Base-by-base conservation (phyloP, 92 coral and sea anemone genomes). In the Zoanthus sociatus region DNA sequence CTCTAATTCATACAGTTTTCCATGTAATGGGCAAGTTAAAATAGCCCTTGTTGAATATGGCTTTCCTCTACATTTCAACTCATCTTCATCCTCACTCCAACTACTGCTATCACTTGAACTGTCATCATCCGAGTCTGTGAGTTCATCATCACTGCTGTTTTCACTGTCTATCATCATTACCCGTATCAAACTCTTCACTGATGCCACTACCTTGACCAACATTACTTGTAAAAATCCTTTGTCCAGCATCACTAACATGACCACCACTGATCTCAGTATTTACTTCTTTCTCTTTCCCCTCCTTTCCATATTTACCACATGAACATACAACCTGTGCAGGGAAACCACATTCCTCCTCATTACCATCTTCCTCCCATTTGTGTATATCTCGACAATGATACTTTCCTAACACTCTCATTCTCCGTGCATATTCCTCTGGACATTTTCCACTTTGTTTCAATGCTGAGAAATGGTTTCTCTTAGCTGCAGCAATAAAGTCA, bases 371-470 rank as follows among this genome's bases (percentile, higher is more conserved):
- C 3, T 58, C 84, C 93, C 91, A 88, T 37, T 20, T 56, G 61
- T 91, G 93, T 10, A 87, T 78, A 71, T 83, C 81, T n/a, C 83
- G 16, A 1, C 64, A 51, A 56, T 91, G 93, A 56, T 91, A 88
- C 45, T 87, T 66, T 8, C 77, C 70, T 9, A 84, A 68, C 2
- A 55, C 89, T 10, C 85, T 66, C 74, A 84, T 68, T 18, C 82
- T 55, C 30, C 86, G 32, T 2, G 91, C 91, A 88, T 88, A 88
- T n/a, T 91, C 89, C 10, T 76, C 45, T 1, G 88, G 70, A 33
- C 55, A n/a, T 12, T 20, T 21, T 3, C 90, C 78, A 75, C 78
- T 75, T 75, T 75, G 63, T 46, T 75, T 75, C 30, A 75, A 47
- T 17, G 78, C 78, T 4, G 78, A 75, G 33, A 75, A 75, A 48